phyloP scores from a whole-genome alignment of 64 coral and sea anemone genomes.

The Actinia equina region DNA sequence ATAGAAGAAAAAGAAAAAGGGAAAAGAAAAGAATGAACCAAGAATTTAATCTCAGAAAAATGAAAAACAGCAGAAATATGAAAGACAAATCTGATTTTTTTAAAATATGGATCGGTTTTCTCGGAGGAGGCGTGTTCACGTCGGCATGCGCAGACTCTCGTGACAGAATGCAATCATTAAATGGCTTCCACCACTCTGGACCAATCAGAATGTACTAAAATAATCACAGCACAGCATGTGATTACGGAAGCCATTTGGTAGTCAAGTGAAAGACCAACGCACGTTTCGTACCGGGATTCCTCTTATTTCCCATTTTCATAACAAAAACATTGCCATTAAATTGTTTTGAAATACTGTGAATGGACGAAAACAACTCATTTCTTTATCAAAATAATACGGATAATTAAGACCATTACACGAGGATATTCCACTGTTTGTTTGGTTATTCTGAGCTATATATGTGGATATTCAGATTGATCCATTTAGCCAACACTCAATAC shows the following conservation, averaged over 20 bases:
- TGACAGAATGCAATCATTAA: neutral
- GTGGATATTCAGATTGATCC: neutral
- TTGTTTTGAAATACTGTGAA: neutral
- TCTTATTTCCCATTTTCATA: neutral
- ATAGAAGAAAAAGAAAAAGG: neutral
- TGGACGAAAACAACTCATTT: neutral
- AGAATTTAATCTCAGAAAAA: neutral
- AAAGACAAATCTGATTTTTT: neutral
- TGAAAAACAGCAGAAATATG: neutral
- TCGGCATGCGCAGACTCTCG: too few species aligned
- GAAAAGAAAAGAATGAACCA: neutral
- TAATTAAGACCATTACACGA: neutral
- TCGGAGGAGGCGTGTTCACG: too few species aligned
- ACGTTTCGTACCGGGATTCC: neutral
- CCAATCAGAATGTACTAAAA: neutral
- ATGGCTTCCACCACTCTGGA: neutral
- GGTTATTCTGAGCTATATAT: neutral
- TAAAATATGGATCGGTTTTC: too few species aligned
- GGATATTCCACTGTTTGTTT: neutral
- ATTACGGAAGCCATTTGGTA: neutral
- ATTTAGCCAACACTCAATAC: neutral
- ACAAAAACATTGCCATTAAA: neutral
- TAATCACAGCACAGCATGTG: neutral
- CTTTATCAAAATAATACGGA: neutral
- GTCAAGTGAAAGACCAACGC: neutral